Percentiles rank a stretch among this genome's conserved stretches.
Evolutionary conservation across 2,113 vertebrate genomes (phyloP).

Genomic region (Elaphurus davidianus): DNA sequence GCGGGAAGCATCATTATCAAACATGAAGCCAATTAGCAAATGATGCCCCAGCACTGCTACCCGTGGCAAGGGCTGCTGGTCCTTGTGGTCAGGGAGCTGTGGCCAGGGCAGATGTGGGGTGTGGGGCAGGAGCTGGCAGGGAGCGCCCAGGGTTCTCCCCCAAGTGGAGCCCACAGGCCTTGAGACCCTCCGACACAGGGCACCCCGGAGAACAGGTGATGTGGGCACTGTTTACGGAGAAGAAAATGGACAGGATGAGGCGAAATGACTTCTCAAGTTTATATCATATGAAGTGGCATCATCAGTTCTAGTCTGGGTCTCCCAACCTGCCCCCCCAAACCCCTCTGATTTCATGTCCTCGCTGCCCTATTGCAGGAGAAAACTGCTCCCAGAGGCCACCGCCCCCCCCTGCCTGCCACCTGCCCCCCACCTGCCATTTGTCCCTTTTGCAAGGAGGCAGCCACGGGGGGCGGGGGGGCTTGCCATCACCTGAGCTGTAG

Average conservation of each 20-base stretch:
- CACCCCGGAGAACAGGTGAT: fast-evolving
- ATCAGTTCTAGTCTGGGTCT: background rate
- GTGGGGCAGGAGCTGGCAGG: background rate
- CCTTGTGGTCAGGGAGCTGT: background rate
- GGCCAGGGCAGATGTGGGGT: background rate
- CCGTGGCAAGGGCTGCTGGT: background rate
- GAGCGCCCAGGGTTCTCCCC: background rate
- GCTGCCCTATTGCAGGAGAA: background rate
- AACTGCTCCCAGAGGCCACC: background rate
- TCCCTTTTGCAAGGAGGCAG: background rate
- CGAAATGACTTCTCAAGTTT: background rate
- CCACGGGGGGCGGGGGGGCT: fast-evolving
- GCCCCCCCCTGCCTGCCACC: too few species aligned
- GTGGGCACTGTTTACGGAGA: background rate
- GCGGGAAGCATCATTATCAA: background rate
- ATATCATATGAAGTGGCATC: background rate
- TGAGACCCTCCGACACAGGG: background rate
- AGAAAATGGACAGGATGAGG: background rate
- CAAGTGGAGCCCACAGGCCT: too few species aligned
- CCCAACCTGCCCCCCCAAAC: background rate
- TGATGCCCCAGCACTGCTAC: background rate
- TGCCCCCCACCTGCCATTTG: fast-evolving
- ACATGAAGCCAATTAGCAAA: too few species aligned
- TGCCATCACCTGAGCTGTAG: background rate
- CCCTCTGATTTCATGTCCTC: background rate